Evolutionary conservation across 2,888 invertebrate genomes (phyloP), one percentile per base, ranked within the genome.

Genomic region (Netelia virgata): DNA sequence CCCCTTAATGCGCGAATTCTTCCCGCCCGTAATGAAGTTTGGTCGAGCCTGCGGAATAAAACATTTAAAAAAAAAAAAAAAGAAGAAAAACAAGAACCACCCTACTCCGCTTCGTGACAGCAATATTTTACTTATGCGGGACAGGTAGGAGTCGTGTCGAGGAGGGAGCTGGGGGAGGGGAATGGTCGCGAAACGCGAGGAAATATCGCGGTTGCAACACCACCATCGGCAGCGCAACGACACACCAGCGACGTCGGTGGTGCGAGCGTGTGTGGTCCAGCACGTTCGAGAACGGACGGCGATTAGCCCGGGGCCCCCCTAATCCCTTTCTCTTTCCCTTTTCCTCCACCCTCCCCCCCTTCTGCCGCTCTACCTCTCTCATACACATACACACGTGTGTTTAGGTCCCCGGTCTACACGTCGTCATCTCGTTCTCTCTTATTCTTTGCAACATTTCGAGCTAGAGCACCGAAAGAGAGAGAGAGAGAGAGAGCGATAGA

Each of bases 291-390:
- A 88, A 88, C 87, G 90, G 89, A 90, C 90, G 91, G 89, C 91
- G 93, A 93, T 93, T 93, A 92, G 93, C 93, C 92, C 88, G 90
- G 82, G 91, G 90, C 90, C 89, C 78, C 55, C 86, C 82, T 59
- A 75, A 81, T 55, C 83, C 84, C 70, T 74, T 81, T 76, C 77
- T 79, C 77, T 77, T 63, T 81, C 76, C 81, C 72, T 82, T 75
- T 69, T 59, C 47, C 50, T 18, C n/a, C n/a, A 18, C 55, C 16
- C 16, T 8, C 16, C 1, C 18, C 55, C n/a, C 16, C 18, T 5
- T 55, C 55, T 55, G 1, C 2, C 50, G 2, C 55, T 18, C 53
- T 18, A 18, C 1, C 55, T 2, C 16, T 18, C 16, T 2, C 55
- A 11, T 11, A 47, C 5, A 47, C 5, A 14, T 3, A 14, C 47